Evolutionary conservation across 2,113 vertebrate genomes (phyloP).

Genomic region (Loxodonta africana): DNA sequence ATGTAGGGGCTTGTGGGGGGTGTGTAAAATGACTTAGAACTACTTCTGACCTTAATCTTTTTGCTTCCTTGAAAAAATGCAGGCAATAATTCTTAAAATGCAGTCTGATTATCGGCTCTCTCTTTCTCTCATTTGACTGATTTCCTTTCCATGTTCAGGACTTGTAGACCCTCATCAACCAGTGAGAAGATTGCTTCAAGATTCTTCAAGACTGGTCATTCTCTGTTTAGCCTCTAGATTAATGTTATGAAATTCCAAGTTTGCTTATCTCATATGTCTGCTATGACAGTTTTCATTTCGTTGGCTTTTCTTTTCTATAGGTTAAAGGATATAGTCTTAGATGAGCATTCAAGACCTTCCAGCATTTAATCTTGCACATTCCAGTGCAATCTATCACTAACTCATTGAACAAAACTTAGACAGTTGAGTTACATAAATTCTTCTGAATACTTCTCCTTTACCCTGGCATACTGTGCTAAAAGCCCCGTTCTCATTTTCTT

Average conservation of each 20-base stretch:
- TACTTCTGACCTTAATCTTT: neutral
- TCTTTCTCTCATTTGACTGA: neutral
- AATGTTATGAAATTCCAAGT: neutral
- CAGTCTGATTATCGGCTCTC: neutral
- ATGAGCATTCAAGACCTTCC: neutral
- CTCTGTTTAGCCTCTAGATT: neutral
- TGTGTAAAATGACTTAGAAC: neutral
- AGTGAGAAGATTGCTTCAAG: neutral
- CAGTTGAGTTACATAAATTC: neutral
- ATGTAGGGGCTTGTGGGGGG: neutral
- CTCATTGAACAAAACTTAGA: neutral
- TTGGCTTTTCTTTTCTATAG: neutral
- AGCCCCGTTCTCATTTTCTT: neutral
- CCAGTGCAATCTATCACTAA: neutral
- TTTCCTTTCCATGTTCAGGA: neutral
- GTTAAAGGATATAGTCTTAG: neutral
- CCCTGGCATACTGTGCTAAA: neutral
- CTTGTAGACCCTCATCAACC: neutral
- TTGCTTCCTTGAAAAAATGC: neutral
- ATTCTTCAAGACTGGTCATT: neutral
- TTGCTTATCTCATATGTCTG: neutral
- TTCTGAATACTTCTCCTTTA: neutral
- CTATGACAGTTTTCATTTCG: neutral
- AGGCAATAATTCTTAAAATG: neutral
- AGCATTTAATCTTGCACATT: neutral